phyloP scores from a whole-genome alignment of 2,888 invertebrate species.

The Prosapia bicincta region DNA sequence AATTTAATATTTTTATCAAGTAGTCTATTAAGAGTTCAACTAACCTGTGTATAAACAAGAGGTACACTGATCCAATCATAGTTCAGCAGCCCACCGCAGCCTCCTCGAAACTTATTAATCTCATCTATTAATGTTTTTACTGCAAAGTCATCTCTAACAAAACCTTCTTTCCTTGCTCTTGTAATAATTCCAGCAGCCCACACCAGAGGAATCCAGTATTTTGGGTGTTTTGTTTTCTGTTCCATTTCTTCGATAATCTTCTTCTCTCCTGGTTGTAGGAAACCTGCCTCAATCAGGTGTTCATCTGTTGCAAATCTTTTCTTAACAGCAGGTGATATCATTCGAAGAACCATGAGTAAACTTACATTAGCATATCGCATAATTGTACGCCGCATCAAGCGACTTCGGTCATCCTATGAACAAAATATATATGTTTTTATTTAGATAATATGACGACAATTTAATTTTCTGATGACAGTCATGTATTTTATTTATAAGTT shows the following conservation, averaged over 20 bases:
- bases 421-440: not conserved
- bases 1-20: too few relatives aligned
- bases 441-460: too few relatives aligned
- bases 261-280: slow-evolving; percentile 85
- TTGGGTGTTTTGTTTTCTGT: slow-evolving; percentile 80
- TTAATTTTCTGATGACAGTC: too few relatives aligned
- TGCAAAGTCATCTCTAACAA: slow-evolving; percentile 86
- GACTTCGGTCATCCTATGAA: slow-evolving; percentile 80
- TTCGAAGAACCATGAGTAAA: slow-evolving; percentile 83
- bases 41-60: slow-evolving; percentile 87
- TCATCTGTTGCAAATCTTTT: slow-evolving; percentile 85
- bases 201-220: slow-evolving; percentile 91
- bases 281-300: slow-evolving; percentile 87
- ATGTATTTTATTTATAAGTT: too few relatives aligned
- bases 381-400: slow-evolving; percentile 85
- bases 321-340: slow-evolving; percentile 83
- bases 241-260: slow-evolving; percentile 91
- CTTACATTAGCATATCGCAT: slow-evolving; percentile 85
- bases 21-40: slow-evolving; percentile 35
- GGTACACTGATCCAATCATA: slow-evolving; percentile 92
- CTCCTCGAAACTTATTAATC: slow-evolving; percentile 80
- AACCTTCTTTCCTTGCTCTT: slow-evolving; percentile 77
- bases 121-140: slow-evolving; percentile 88
- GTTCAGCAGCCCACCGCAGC: slow-evolving; percentile 80
- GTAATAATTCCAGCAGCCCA: slow-evolving; percentile 93